Base-by-base conservation (phyloP, 2,797 vertebrate genomes). In the Danio choprae region DNA sequence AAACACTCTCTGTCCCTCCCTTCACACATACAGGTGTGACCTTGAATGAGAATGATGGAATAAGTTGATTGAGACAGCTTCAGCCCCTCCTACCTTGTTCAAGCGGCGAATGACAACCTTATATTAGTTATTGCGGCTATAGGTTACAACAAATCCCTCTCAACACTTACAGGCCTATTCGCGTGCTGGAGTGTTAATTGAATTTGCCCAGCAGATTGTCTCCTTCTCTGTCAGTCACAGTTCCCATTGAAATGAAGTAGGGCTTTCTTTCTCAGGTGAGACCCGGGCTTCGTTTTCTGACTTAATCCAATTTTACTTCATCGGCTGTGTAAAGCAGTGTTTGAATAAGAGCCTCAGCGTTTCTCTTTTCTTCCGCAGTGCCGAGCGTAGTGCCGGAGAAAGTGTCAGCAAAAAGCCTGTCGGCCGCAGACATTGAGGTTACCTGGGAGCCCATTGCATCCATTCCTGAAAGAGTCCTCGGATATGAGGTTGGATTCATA, bases 371-470 rank as follows among this genome's bases (percentile, higher is more conserved):
- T 86, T 89, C 88, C 83, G 76, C 92, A 98, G 97, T 98, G 89
- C 97, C 97, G 22, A 93, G 94, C 58, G 73, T 90, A 4, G 92
- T 94, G 22, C 96, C 96, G 48, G 91, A 93, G 1, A 94, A 89
- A 6, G 94, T 97, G 58, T 87, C 91, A 58, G 95, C 94, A 2
- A 90, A 88, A 50, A 97, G 95, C 89, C 89, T 98, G 77, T 97
- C 96, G 3, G 95, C 96, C 80, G 95, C 94, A 0, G 93, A 95
- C 89, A 96, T 98, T 77, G 91, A 96, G 91, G 95, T 98, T 83
- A 94, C 92, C 76, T 98, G 97, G 97, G 90, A 90, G 7, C 86
- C 93, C 73, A 89, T 96, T 41, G 94, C 94, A 3, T 91, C 92
- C 88, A 92, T 92, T 22, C 92, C 95, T 58, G 96, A 97, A 69